Percentiles rank a stretch among this genome's conserved stretches.
Evolutionary conservation across 2,888 invertebrate species (phyloP).

Genomic region (Phaedon cochleariae): DNA sequence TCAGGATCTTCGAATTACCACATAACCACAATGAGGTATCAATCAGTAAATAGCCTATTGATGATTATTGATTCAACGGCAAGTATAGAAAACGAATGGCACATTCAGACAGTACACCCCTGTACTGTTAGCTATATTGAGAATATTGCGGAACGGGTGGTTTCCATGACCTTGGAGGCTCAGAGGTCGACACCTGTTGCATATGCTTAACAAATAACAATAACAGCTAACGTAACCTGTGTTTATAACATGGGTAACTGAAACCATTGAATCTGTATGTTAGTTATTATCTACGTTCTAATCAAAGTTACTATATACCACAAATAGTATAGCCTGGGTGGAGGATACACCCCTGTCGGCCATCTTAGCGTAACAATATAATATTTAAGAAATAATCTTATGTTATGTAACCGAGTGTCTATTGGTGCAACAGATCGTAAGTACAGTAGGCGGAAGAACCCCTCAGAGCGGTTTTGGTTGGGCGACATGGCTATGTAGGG

Average conservation of each 20-base stretch:
- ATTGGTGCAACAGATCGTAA: conserved; percentile 60
- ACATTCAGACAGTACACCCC: background rate
- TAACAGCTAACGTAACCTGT: conserved; percentile 63
- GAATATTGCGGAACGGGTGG: conserved; percentile 34
- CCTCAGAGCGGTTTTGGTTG: conserved; percentile 67
- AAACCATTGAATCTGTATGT: conserved; percentile 64
- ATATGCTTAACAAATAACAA: conserved; percentile 61
- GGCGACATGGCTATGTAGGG: conserved; percentile 88
- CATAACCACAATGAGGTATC: no score
- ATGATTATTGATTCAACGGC: no score
- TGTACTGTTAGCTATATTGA: conserved; percentile 18
- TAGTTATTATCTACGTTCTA: conserved; percentile 64
- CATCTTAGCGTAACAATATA: conserved; percentile 64
- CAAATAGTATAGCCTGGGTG: conserved; percentile 61
- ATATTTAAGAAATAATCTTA: conserved; percentile 65
- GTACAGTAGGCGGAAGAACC: conserved; percentile 57
- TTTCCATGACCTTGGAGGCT: conserved; percentile 40
- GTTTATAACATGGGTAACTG: conserved; percentile 62
- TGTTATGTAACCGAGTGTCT: conserved; percentile 64
- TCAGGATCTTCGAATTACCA: no score
- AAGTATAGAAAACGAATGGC: background rate
- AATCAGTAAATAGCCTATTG: no score
- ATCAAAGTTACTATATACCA: conserved; percentile 65
- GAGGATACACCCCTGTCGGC: conserved; percentile 54
- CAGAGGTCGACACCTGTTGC: conserved; percentile 40